Evolutionary conservation across 1,140 invertebrate genomes (phyloP), one percentile per base, ranked within the genome.

Genomic region (Musca domestica): DNA sequence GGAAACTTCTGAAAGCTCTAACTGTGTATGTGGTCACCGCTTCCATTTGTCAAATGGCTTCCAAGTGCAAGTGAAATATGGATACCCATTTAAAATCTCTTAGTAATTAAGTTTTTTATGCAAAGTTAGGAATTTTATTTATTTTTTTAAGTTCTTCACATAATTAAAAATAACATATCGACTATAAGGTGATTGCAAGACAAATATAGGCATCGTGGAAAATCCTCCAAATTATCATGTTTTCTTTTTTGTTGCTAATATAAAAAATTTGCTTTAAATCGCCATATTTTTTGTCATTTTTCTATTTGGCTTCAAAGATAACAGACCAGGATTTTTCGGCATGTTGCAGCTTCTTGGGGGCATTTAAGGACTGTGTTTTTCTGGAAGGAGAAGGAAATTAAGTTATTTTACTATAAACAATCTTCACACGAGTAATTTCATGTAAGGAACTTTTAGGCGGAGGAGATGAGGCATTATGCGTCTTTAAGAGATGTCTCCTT

Each of bases 301-400:
- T 70, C 63, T 61, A 70, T 68, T 19, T 64, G 17, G 2, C 77
- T 72, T 77, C 54, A 19, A 76, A 80, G 1, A 80, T 58, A 0
- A 80, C 77, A 3, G 77, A 80, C 75, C 77, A 80, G 9, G 77
- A 80, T 52, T 80, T 80, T 51, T 80, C 77, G 12, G 75, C 72
- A 3, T 75, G 69, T 12, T 75, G 64, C 2, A 17, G 17, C n/a
- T 69, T 58, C 51, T 66, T 58, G 0, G 51, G 46, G 1, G 61
- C 64, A 46, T 66, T 66, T 12, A 66, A 27, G 1, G 68, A 66
- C 41, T 66, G 22, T 2, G 68, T 48, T 61, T 66, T 69, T 41
- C 68, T 69, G 19, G 15, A 66, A 66, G 10, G 7, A 25, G 41
- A 25, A 34, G 14, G 2, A 47, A 25, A 61, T 15, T n/a, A n/a